Conservation (phyloP, 1,140 invertebrate genomes). For the Samia ricini region DNA sequence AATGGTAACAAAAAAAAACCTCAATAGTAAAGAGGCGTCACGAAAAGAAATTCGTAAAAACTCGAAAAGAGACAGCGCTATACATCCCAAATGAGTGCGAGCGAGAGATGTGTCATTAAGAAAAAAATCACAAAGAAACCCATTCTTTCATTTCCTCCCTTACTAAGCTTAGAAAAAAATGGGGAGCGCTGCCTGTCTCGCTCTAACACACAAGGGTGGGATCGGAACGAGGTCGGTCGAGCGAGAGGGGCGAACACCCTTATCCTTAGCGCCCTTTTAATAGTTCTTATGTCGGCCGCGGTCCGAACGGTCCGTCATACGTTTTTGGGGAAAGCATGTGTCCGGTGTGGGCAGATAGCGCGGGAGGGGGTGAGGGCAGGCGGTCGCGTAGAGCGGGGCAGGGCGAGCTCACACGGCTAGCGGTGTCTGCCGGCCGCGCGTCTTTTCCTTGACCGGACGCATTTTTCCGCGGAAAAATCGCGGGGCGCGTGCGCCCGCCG, state of each 20-base stretch:
- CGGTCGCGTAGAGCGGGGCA: constrained; percentile 27
- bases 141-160: constrained; percentile 77
- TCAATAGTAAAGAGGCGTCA: constrained; percentile 69
- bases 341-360: constrained; percentile 20
- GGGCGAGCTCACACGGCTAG: constrained; percentile 30
- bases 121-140: constrained; percentile 74
- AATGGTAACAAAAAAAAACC: constrained; percentile 56
- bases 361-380: constrained; percentile 26
- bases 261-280: constrained; percentile 65
- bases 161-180: constrained; percentile 74
- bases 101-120: constrained; percentile 59
- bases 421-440: constrained; percentile 41
- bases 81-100: constrained; percentile 36
- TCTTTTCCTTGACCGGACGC: constrained; percentile 73
- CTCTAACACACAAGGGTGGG: constrained; percentile 59
- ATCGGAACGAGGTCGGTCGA: constrained; percentile 50
- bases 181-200: constrained; percentile 51
- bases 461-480: constrained; percentile 76
- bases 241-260: constrained; percentile 59
- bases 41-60: constrained; percentile 69
- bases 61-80: constrained; percentile 43
- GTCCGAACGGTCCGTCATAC: constrained; percentile 55
- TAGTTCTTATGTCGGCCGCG: constrained; percentile 65
- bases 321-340: constrained; percentile 35
- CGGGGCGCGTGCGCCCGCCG: constrained; percentile 67